phyloP scores from a whole-genome alignment of 2,888 invertebrate genomes.

The Linyphia triangularis region DNA sequence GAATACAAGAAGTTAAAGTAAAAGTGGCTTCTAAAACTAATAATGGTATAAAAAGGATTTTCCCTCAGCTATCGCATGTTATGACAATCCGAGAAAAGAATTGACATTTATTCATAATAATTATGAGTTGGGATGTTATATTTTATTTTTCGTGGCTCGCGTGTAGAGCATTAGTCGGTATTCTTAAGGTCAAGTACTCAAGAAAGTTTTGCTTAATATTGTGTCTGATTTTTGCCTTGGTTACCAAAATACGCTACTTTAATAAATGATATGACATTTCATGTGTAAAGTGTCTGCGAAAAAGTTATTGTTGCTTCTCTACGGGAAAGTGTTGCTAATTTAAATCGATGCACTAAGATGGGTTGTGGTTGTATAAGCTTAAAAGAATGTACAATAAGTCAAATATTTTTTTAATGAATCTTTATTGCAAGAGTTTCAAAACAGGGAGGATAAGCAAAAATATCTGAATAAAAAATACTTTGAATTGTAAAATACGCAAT shows the following conservation, averaged over 20 bases:
- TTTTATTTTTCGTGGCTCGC: slow-evolving; percentile 8
- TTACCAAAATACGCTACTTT: neutral
- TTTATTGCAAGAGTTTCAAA: no score
- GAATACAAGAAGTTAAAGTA: neutral
- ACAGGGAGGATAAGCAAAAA: no score
- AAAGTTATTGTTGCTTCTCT: neutral
- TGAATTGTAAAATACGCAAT: no score
- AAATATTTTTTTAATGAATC: no score
- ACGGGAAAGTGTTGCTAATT: neutral
- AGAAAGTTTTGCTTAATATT: slow-evolving; percentile 7
- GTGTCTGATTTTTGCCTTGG: slow-evolving; percentile 9
- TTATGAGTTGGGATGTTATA: slow-evolving; percentile 19
- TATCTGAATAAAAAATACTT: no score
- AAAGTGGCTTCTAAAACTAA: neutral
- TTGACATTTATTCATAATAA: slow-evolving; percentile 35
- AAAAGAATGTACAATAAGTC: no score
- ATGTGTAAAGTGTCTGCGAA: neutral
- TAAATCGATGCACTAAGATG: neutral
- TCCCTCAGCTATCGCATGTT: slow-evolving; percentile 8
- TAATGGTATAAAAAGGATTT: neutral
- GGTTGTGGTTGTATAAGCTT: no score
- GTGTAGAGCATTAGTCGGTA: slow-evolving; percentile 7
- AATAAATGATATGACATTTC: slow-evolving; percentile 23
- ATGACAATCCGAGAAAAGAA: slow-evolving; percentile 24
- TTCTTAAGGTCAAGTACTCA: slow-evolving; percentile 7